Evolutionary conservation across 2,113 vertebrate species (phyloP).

Genomic region (Prunella fulvescens): DNA sequence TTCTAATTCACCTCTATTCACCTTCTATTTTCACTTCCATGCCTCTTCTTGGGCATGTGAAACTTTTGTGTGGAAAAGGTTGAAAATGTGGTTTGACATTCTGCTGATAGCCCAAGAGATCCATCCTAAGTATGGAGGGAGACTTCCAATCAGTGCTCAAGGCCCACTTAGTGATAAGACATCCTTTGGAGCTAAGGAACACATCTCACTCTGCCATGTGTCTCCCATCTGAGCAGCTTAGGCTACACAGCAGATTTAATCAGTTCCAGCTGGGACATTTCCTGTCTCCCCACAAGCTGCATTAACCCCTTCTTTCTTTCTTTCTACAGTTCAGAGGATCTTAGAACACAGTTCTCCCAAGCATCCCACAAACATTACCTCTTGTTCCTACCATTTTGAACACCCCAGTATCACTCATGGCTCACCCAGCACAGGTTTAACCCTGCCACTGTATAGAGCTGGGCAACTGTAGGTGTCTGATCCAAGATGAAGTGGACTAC

Average conservation of each 20-base stretch:
- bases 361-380: background rate
- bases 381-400: background rate
- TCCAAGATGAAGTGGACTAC: background rate
- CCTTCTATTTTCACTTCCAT: background rate
- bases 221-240: constrained; percentile 23
- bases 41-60: background rate
- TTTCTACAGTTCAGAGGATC: background rate
- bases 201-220: constrained; percentile 40
- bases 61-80: background rate
- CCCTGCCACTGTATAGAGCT: background rate
- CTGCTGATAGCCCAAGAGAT: background rate
- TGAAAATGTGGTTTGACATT: background rate
- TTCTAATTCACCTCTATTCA: background rate
- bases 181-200: background rate
- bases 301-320: constrained; percentile 42
- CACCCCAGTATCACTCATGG: too few species aligned
- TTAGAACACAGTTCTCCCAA: background rate
- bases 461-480: background rate
- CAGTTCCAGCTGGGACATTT: constrained; percentile 50
- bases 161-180: background rate
- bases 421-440: background rate
- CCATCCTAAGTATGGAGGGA: background rate
- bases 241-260: constrained; percentile 20
- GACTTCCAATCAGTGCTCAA: background rate
- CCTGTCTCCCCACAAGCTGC: constrained; percentile 22